Conservation (phyloP, 2,888 invertebrate species). For the Ptilodon capucinus region DNA sequence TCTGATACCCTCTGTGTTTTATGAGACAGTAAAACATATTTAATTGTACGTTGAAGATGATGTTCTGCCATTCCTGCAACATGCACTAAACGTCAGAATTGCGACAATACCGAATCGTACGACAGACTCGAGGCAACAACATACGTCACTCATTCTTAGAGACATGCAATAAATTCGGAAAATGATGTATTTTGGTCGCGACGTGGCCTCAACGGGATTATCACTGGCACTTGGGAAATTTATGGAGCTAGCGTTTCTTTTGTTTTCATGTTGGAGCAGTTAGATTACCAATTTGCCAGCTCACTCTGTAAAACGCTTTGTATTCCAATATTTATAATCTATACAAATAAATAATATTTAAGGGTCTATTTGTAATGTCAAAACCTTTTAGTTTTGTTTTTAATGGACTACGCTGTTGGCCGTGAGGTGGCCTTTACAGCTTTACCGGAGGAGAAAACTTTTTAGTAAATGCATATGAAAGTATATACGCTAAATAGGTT, state of each 20-base stretch:
- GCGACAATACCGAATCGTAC: conserved; percentile 19
- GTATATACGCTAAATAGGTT: no score
- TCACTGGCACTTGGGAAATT: background rate
- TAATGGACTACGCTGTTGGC: no score
- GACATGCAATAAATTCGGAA: conserved; percentile 42
- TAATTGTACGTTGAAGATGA: background rate
- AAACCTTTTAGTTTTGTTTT: no score
- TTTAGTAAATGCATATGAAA: no score
- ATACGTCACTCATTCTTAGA: conserved; percentile 43
- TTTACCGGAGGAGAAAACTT: no score
- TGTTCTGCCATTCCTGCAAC: background rate
- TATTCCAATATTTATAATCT: background rate
- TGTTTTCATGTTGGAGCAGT: background rate
- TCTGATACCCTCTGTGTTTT: no score
- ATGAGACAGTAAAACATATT: no score
- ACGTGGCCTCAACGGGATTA: conserved; percentile 41
- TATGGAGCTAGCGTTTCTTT: background rate
- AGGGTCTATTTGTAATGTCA: no score
- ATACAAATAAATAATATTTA: no score
- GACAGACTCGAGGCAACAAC: conserved; percentile 33
- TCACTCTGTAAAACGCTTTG: background rate
- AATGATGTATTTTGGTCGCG: conserved; percentile 48
- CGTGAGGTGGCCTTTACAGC: no score
- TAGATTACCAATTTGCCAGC: background rate
- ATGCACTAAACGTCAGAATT: conserved; percentile 20